A percentile compares a stretch with the other conserved stretches of the same genome.
phyloP scores from a whole-genome alignment of 2,888 invertebrate species.

The Trichogramma evanescens region DNA sequence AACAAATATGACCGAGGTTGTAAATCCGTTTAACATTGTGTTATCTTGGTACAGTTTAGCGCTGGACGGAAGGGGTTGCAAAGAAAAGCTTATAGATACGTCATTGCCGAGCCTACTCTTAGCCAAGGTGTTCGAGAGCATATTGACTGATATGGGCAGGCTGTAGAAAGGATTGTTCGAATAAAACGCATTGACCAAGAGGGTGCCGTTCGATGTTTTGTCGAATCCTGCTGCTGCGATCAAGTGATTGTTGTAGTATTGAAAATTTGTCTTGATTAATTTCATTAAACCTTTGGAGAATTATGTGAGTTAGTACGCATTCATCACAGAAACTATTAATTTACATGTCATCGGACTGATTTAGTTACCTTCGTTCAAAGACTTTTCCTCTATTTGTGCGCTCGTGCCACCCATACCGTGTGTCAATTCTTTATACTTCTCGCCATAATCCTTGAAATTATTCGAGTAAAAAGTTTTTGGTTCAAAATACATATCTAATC shows the following conservation, averaged over 20 bases:
- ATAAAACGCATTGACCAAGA: slow-evolving; percentile 46
- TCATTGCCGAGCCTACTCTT: slow-evolving; percentile 29
- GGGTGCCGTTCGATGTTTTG: slow-evolving; percentile 13
- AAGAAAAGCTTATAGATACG: slow-evolving; percentile 32
- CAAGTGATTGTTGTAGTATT: slow-evolving; percentile 49
- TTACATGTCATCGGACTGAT: slow-evolving; percentile 25
- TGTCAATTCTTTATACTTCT: slow-evolving; percentile 26
- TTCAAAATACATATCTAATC: slow-evolving; percentile 35
- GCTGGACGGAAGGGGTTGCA: slow-evolving; percentile 31
- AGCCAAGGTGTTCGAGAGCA: slow-evolving; percentile 49
- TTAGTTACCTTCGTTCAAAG: slow-evolving; percentile 11
- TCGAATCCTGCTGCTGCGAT: slow-evolving; percentile 51
- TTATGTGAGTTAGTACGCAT: background rate
- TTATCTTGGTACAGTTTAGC: slow-evolving; percentile 10
- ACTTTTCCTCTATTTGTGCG: too few relatives aligned
- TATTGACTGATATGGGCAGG: slow-evolving; percentile 51
- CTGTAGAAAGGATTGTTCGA: slow-evolving; percentile 52
- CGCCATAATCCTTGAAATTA: slow-evolving; percentile 19
- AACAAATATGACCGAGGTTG: slow-evolving; percentile 22
- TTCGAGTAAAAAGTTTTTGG: slow-evolving; percentile 36
- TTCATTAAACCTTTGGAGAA: slow-evolving; percentile 46
- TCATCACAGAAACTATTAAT: background rate
- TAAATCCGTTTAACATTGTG: slow-evolving; percentile 16
- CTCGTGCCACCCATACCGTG: slow-evolving; percentile 24
- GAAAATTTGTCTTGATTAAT: slow-evolving; percentile 37